Percentiles rank a stretch among this genome's conserved stretches.
These are phyloP conservation scores for Serilophus lunatus DNA, from an alignment of 2,113 vertebrate species.

Conservation along the genomic window DNA sequence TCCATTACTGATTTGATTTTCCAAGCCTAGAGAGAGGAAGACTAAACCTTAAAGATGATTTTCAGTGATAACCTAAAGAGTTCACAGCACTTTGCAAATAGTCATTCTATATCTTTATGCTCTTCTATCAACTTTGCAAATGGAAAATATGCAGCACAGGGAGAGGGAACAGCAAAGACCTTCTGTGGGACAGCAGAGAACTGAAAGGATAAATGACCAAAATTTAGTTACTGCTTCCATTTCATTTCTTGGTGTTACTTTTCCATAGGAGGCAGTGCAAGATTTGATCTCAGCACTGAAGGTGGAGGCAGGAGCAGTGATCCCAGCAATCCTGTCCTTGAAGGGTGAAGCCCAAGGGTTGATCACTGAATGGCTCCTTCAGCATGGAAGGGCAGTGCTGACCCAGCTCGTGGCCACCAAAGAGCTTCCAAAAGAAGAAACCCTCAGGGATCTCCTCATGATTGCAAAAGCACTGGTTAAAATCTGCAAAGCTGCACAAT, in stretches of 20 bases:
- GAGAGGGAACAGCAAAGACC: neutral
- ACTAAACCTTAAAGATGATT: neutral
- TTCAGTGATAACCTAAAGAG: neutral
- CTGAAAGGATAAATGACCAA: neutral
- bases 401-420: constrained; percentile 40
- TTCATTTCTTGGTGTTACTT: neutral
- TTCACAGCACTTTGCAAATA: neutral
- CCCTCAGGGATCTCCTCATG: constrained; percentile 70
- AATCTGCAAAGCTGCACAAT: constrained; percentile 67
- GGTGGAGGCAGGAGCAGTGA: constrained; percentile 68
- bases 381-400: constrained; percentile 73
- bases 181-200: neutral
- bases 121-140: neutral
- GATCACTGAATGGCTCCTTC: constrained; percentile 82
- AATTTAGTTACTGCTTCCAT: neutral
- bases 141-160: neutral
- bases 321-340: constrained; percentile 80
- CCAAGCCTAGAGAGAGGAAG: neutral
- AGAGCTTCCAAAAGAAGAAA: constrained; percentile 49
- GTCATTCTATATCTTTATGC: neutral
- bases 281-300: constrained; percentile 80
- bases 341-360: constrained; percentile 76
- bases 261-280: constrained; percentile 81
- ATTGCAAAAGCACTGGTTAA: constrained; percentile 73
- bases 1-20: neutral